These are phyloP conservation scores for Eupithecia insigniata DNA, from an alignment of 2,888 invertebrate genomes.

Conservation along the genomic window DNA sequence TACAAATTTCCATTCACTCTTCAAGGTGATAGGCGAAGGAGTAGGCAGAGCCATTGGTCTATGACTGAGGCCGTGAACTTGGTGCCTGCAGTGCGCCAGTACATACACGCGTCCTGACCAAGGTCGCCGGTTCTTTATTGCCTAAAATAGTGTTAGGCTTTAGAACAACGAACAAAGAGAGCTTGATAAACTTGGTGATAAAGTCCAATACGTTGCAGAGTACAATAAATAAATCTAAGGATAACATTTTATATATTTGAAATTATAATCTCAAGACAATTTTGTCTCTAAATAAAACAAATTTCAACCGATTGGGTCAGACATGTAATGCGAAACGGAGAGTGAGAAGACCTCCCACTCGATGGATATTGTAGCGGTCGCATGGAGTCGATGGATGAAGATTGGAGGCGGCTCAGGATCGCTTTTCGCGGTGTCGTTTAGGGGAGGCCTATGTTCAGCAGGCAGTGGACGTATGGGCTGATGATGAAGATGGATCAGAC, in stretches of 20 bases:
- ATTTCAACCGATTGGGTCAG: not conserved
- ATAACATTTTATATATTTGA: not conserved
- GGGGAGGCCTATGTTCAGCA: too few relatives aligned
- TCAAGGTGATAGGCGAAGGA: constrained; percentile 21
- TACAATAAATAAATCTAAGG: not conserved
- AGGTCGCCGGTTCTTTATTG: constrained; percentile 34
- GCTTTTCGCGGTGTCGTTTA: too few relatives aligned
- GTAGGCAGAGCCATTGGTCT: constrained; percentile 22
- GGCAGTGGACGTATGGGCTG: too few relatives aligned
- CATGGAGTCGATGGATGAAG: too few relatives aligned
- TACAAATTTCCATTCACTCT: constrained; percentile 24
- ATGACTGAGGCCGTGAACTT: constrained; percentile 43
- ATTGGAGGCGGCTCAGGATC: too few relatives aligned
- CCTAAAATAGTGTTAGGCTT: constrained; percentile 18
- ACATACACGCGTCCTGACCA: constrained; percentile 39
- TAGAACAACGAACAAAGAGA: not conserved
- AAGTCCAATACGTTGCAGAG: not conserved
- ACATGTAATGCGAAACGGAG: too few relatives aligned
- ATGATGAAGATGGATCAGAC: too few relatives aligned
- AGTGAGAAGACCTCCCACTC: too few relatives aligned
- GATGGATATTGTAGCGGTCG: too few relatives aligned
- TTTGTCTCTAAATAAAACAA: not conserved
- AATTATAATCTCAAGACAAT: not conserved
- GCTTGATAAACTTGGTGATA: not conserved
- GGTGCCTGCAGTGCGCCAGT: constrained; percentile 41